Base-by-base conservation (phyloP, 2,888 invertebrate species). In the Tinea semifulvella region DNA sequence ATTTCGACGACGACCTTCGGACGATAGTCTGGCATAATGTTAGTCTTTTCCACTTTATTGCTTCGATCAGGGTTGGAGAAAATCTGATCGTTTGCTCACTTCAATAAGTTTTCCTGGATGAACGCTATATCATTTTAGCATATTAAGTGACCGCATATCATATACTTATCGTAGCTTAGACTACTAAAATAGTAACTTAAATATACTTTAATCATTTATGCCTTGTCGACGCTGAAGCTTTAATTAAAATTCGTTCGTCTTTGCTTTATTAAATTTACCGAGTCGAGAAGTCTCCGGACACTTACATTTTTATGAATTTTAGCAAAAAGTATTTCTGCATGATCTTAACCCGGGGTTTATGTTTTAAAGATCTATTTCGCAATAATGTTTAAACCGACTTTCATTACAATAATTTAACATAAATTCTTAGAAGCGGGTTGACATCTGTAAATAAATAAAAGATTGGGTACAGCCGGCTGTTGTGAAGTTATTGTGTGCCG, bases 241-340 rank as follows among this genome's bases (percentile, higher is more conserved):
- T 64, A 64, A 65, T 65, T 64, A 63, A 61, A 63, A 58, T 60
- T 59, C 53, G 57, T 55, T 52, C 52, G 56, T 57, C 56, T 55
- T 52, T 53, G 45, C 45, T 40, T 40, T 40, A 40, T 22, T 40
- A 40, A 40, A 8, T 40, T 40, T 40, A 10, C 22, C 11, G 4
- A 6, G 22, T 40, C 40, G 11, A n/a, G 14, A 11, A 4, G 11
- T 6, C 14, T 31, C 31, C 18, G 3, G 3, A 2, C 36, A 2
- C 16, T 18, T 36, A 18, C 10, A 18, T 36, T 36, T 22, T 36
- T 18, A 36, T 18, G 18, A 36, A 36, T 36, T 36, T 36, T 18
- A 36, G 16, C 2, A 36, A 36, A 31, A 31, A 4, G n/a, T 31
- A n/a, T 26, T 2, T 26, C 11, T 26, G 2, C 26, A n/a, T 26